Base-by-base conservation (phyloP, 2,888 invertebrate genomes). In the Clusia tigrina region DNA sequence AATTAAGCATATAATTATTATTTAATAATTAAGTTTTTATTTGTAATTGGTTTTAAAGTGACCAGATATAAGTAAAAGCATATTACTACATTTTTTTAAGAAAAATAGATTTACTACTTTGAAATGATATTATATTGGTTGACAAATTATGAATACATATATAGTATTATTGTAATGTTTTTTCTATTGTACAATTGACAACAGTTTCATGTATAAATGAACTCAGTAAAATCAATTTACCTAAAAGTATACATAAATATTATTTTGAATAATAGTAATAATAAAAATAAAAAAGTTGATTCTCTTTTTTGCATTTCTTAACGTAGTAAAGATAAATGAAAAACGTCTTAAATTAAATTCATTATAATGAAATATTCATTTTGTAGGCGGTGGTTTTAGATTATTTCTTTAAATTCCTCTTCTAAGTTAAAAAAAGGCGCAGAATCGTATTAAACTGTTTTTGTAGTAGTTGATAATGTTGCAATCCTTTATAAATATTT, bases 11-110 rank as follows among this genome's bases (percentile, higher is more conserved):
- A 32, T 32, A 32, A 32, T 32, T 32, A 32, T 32, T 42, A 42
- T 42, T 42, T n/a, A 15, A 42, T 15, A 42, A 15, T 15, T 42
- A 42, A 42, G 42, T 32, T 42, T 10, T 42, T 42, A n/a, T 42
- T 42, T 42, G 42, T 72, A 71, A 78, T 80, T 80, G 80, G 79
- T 79, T 77, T 80, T 68, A 61, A 71, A 70, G 73, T 80, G 79
- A 80, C 79, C 79, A 80, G 79, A 80, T 71, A 76, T 69, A 73
- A 73, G 70, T 71, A 69, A 73, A 67, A 66, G 66, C 52, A 58
- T 57, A 48, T 57, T 62, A 64, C 62, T 52, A 58, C 42, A 58
- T 63, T 60, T 54, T 63, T 52, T 65, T 59, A 42, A 38, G 37
- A 58, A 17, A 38, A 60, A 65, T n/a, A 58, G 24, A 24, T 22